Conservation (phyloP, 1,140 invertebrate genomes). For the Drosophila nigrodunni region DNA sequence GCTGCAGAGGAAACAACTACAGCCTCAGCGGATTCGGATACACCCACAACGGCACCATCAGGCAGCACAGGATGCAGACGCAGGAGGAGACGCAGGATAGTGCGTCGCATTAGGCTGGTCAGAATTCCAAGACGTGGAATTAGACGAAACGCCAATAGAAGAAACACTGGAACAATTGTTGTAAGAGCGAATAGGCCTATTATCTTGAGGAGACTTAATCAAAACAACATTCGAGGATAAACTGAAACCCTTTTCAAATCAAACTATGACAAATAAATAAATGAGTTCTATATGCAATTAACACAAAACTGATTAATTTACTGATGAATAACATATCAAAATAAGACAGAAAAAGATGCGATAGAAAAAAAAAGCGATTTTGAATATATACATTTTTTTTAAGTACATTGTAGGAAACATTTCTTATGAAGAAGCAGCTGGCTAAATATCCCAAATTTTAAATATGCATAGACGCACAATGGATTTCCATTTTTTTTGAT, state of each 20-base stretch:
- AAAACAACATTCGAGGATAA: not conserved
- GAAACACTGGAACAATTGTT: not conserved
- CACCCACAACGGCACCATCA: not conserved
- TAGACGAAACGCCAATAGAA: not conserved
- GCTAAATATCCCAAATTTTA: not conserved
- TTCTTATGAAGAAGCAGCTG: not conserved
- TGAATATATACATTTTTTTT: no score
- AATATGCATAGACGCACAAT: not conserved
- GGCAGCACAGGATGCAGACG: not conserved
- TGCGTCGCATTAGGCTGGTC: not conserved
- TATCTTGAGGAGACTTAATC: not conserved
- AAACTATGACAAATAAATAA: not conserved
- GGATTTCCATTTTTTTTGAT: not conserved
- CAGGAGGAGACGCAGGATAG: not conserved
- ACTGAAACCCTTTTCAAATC: not conserved
- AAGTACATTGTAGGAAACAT: no score
- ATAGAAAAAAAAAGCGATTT: no score
- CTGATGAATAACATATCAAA: no score
- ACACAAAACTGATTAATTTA: not conserved
- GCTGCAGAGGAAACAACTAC: not conserved
- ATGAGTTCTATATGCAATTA: not conserved
- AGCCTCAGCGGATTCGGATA: not conserved
- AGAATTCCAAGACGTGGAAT: not conserved
- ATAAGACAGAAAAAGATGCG: no score
- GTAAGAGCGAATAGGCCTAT: not conserved